A percentile compares a stretch with the other conserved stretches of the same genome.
These are phyloP conservation scores for Montipora sp. DNA, from an alignment of 64 coral and sea anemone genomes.

Conservation along the genomic window DNA sequence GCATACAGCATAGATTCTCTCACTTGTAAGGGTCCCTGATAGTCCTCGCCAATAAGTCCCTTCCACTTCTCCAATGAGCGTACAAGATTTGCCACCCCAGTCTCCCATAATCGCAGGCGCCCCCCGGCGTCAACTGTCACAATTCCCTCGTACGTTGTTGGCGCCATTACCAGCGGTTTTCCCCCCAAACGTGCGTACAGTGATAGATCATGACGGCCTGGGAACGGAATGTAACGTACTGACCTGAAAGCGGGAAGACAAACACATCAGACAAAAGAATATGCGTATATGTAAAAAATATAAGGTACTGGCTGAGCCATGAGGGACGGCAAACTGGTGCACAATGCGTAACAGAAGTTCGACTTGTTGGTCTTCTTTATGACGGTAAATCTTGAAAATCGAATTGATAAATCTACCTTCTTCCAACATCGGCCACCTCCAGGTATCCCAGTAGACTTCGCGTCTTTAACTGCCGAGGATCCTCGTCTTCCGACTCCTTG, in stretches of 20 bases:
- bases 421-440: slow-evolving; percentile 78
- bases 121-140: slow-evolving; percentile 84
- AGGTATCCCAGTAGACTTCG: slow-evolving; percentile 69
- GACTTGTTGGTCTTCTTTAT: too few relatives aligned
- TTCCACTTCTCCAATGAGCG: slow-evolving; percentile 93
- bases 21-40: slow-evolving; percentile 85
- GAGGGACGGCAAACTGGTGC: too few relatives aligned
- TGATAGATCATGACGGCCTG: slow-evolving; percentile 46
- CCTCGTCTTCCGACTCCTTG: slow-evolving; percentile 49
- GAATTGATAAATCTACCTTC: slow-evolving; percentile 7
- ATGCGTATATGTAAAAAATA: too few relatives aligned
- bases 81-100: slow-evolving; percentile 78
- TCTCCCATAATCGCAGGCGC: slow-evolving; percentile 91
- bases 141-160: slow-evolving; percentile 78
- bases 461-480: slow-evolving; percentile 24
- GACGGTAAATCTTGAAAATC: too few relatives aligned
- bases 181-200: slow-evolving; percentile 72
- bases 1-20: not conserved
- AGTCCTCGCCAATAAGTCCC: slow-evolving; percentile 82
- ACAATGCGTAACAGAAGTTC: too few relatives aligned
- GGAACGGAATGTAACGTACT: slow-evolving; percentile 79
- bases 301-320: too few relatives aligned
- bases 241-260: not conserved
- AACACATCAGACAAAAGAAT: not conserved
- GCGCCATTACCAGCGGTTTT: slow-evolving; percentile 71